Conservation (phyloP, 2,888 invertebrate genomes). For the Plebejus anna region DNA sequence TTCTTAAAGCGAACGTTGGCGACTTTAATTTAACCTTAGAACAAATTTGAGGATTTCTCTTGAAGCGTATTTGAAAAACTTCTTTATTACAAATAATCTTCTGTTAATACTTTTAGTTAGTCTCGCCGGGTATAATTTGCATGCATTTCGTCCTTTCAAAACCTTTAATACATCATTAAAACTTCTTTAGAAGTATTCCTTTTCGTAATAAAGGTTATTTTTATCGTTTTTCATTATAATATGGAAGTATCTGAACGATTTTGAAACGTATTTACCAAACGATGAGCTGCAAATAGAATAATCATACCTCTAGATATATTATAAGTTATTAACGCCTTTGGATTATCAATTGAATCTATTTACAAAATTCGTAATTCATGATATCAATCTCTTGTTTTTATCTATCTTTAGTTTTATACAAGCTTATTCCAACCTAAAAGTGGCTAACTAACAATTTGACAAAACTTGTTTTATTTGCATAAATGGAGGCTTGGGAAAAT, state of each 20-base stretch:
- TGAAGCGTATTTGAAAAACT: slow-evolving; percentile 29
- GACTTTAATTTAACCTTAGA: slow-evolving; percentile 29
- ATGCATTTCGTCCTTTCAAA: slow-evolving; percentile 37
- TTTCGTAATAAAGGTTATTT: slow-evolving; percentile 10
- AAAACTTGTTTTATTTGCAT: too few species aligned
- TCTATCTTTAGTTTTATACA: too few species aligned
- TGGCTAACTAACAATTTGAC: too few species aligned
- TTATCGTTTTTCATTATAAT: neutral
- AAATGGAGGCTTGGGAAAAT: too few species aligned
- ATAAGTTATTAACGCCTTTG: neutral
- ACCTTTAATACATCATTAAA: slow-evolving; percentile 41
- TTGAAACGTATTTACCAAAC: neutral
- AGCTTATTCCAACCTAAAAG: too few species aligned
- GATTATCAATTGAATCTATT: neutral
- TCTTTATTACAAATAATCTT: slow-evolving; percentile 29
- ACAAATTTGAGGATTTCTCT: slow-evolving; percentile 28
- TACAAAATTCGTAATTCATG: too few species aligned
- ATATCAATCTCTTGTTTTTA: too few species aligned
- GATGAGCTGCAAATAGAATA: neutral
- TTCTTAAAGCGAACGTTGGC: slow-evolving; percentile 29
- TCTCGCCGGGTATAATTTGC: slow-evolving; percentile 36
- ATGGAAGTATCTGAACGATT: neutral
- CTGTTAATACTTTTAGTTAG: slow-evolving; percentile 24
- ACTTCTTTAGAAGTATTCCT: slow-evolving; percentile 32
- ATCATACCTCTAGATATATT: too few species aligned